These are phyloP conservation scores for Lissocephala sabroskyi DNA, from an alignment of 2,888 invertebrate genomes.

Conservation along the genomic window DNA sequence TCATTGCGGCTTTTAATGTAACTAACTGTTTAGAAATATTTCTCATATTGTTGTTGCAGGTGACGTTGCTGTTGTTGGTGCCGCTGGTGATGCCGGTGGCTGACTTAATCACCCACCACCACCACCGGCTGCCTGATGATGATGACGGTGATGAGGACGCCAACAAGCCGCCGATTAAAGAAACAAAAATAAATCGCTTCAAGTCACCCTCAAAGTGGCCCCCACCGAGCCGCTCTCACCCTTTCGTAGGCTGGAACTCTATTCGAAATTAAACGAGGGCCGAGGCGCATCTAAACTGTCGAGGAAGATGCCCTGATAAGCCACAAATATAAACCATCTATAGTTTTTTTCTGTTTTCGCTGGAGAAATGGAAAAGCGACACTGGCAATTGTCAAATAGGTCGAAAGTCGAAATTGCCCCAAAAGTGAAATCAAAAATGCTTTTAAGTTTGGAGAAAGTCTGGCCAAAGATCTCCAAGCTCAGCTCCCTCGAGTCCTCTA, in stretches of 20 bases:
- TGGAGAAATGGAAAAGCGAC: too few species aligned
- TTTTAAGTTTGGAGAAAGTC: too few species aligned
- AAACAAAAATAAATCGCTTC: constrained; percentile 4
- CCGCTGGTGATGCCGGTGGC: constrained; percentile 35
- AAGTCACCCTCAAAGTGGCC: constrained; percentile 53
- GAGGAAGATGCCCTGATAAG: neutral
- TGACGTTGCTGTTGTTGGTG: constrained; percentile 23
- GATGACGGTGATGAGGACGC: constrained; percentile 18
- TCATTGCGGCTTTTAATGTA: constrained; percentile 67
- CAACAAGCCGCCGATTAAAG: constrained; percentile 6
- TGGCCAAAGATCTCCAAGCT: too few species aligned
- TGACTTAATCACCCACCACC: constrained; percentile 44
- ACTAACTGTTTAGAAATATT: constrained; percentile 66
- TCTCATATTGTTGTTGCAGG: constrained; percentile 38
- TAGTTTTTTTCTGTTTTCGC: too few species aligned
- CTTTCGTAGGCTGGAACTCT: constrained; percentile 22
- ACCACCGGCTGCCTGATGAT: constrained; percentile 15
- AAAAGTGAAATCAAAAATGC: too few species aligned
- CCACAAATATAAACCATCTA: too few species aligned
- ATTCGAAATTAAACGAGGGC: constrained; percentile 40
- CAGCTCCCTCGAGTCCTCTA: too few species aligned
- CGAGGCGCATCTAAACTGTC: constrained; percentile 54
- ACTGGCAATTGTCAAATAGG: too few species aligned
- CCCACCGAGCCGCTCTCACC: constrained; percentile 24
- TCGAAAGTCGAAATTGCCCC: too few species aligned